phyloP scores from a whole-genome alignment of 2,888 invertebrate genomes.

The Minunthozetes semirufus region DNA sequence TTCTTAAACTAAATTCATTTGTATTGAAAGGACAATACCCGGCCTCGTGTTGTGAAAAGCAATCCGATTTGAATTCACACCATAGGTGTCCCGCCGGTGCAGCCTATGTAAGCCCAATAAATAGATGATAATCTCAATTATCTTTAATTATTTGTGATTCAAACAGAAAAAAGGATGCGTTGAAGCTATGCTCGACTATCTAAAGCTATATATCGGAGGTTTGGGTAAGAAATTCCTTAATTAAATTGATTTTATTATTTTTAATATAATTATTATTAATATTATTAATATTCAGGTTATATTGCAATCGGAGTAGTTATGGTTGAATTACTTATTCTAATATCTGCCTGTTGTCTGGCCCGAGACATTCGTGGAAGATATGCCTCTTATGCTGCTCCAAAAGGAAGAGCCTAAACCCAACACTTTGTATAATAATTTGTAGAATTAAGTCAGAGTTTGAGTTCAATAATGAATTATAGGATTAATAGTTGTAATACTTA shows the following conservation, averaged over 20 bases:
- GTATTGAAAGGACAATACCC: not conserved
- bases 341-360: constrained; percentile 23
- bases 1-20: too few relatives aligned
- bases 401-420: not conserved
- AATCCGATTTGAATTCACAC: not conserved
- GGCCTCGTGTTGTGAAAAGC: not conserved
- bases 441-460: too few relatives aligned
- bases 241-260: too few relatives aligned
- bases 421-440: too few relatives aligned
- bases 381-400: not conserved
- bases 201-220: not conserved
- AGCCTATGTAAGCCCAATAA: not conserved
- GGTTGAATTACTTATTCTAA: not conserved
- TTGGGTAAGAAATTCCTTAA: constrained; percentile 11
- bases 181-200: not conserved
- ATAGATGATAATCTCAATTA: not conserved
- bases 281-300: constrained; percentile 23
- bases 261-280: too few relatives aligned
- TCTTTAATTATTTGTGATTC: not conserved
- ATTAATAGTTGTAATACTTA: too few relatives aligned
- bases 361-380: not conserved
- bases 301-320: not conserved
- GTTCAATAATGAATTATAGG: not conserved
- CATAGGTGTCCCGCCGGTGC: not conserved
- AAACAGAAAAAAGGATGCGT: constrained; percentile 6